Percentiles rank a stretch among this genome's conserved stretches.
Evolutionary conservation across 2,888 invertebrate species (phyloP).

Genomic region (Drosophila picticornis): DNA sequence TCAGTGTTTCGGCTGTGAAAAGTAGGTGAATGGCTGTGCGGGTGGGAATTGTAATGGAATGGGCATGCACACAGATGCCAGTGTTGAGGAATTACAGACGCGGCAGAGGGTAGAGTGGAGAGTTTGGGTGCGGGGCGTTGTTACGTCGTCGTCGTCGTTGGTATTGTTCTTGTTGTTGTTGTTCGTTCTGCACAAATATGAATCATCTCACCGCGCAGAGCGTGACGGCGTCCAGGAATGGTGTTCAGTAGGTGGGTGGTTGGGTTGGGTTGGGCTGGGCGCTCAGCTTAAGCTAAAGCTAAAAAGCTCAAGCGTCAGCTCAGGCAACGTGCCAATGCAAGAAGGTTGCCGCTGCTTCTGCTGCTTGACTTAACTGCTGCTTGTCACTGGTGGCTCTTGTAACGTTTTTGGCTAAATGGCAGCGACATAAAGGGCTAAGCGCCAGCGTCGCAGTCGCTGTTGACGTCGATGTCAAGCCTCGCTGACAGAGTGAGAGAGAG

Average conservation of each 20-base stretch:
- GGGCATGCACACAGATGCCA: constrained; percentile 63
- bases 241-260: constrained; percentile 45
- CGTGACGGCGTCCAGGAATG: constrained; percentile 60
- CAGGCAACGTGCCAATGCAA: constrained; percentile 47
- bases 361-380: constrained; percentile 22
- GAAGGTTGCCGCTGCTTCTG: constrained; percentile 23
- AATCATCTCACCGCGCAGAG: constrained; percentile 71
- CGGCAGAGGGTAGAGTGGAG: not conserved
- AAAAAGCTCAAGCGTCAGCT: constrained; percentile 34
- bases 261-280: constrained; percentile 15
- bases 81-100: constrained; percentile 37
- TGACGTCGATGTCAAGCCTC: constrained; percentile 48
- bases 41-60: constrained; percentile 70
- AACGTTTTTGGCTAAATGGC: constrained; percentile 51
- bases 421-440: constrained; percentile 51
- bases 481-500: constrained; percentile 1
- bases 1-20: constrained; percentile 68
- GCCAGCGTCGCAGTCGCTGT: constrained; percentile 30
- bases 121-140: constrained; percentile 51
- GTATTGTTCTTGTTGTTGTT: not conserved
- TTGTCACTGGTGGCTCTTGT: constrained; percentile 43
- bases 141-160: constrained; percentile 46
- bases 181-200: constrained; percentile 61
- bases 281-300: constrained; percentile 12
- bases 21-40: constrained; percentile 72